These are phyloP conservation scores for Tribolium freemani DNA, from an alignment of 2,888 invertebrate species.

Conservation along the genomic window DNA sequence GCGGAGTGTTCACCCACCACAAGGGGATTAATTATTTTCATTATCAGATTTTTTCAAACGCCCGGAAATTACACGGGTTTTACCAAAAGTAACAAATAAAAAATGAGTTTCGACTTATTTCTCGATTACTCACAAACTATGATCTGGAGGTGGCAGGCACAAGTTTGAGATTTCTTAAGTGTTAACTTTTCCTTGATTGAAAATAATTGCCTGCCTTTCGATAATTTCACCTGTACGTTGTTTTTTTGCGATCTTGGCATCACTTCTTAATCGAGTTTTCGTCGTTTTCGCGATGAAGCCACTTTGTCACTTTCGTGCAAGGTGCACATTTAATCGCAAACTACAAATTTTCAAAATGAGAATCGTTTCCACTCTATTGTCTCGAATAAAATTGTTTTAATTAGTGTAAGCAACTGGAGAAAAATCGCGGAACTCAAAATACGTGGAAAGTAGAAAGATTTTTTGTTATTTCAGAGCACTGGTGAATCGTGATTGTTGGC, in stretches of 20 bases:
- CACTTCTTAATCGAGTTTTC: neutral
- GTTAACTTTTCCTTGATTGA: neutral
- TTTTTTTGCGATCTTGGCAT: neutral
- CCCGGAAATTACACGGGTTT: too few relatives aligned
- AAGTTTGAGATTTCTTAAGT: neutral
- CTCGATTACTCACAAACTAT: neutral
- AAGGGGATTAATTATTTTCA: neutral
- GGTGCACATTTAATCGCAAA: too few relatives aligned
- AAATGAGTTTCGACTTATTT: neutral
- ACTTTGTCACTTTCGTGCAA: neutral
- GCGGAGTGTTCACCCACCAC: neutral
- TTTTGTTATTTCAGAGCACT: too few relatives aligned
- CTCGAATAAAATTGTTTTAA: too few relatives aligned
- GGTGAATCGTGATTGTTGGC: neutral
- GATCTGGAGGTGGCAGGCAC: neutral
- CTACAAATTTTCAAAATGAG: neutral
- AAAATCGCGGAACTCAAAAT: too few relatives aligned
- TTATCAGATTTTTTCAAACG: neutral
- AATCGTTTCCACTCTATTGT: too few relatives aligned
- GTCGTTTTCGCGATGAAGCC: neutral
- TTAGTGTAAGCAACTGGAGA: too few relatives aligned
- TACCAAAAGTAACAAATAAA: too few relatives aligned
- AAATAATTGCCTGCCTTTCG: neutral
- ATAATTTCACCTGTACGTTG: conserved; percentile 5
- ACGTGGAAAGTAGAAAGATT: too few relatives aligned